These are phyloP conservation scores for Xenopus laevis DNA, from an alignment of 2,113 vertebrate genomes.

Conservation along the genomic window DNA sequence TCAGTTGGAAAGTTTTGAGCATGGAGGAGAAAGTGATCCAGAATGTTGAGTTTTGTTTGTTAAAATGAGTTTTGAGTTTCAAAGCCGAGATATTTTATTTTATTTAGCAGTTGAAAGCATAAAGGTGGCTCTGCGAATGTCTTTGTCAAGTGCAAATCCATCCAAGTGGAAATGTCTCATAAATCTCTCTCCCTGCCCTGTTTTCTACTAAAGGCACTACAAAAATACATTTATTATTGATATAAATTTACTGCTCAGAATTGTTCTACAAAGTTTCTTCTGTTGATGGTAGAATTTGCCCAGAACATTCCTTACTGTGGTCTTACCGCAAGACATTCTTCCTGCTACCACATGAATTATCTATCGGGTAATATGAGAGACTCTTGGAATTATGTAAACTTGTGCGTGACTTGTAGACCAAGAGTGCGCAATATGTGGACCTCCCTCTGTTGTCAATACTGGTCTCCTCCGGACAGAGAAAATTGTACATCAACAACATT, in stretches of 20 bases:
- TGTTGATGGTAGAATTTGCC: not conserved
- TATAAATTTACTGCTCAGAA: not conserved
- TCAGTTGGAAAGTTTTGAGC: slow-evolving; percentile 33
- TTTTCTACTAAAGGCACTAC: not conserved
- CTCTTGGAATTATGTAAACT: not conserved
- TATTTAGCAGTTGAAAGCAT: slow-evolving; percentile 5
- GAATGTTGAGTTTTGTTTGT: slow-evolving; percentile 20
- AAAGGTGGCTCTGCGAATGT: not conserved
- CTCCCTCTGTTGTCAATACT: not conserved
- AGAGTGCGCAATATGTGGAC: not conserved
- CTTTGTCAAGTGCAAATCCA: not conserved
- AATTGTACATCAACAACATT: not conserved
- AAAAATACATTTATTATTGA: slow-evolving; percentile 1
- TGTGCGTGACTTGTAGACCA: not conserved
- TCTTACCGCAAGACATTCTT: not conserved
- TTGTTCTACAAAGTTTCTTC: not conserved
- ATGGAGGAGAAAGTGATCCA: slow-evolving; percentile 5
- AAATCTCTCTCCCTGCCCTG: not conserved
- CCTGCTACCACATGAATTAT: not conserved
- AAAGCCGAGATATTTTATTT: not conserved
- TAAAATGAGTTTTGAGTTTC: slow-evolving; percentile 22
- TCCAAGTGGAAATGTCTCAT: slow-evolving; percentile 17
- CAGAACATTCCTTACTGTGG: not conserved
- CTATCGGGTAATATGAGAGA: not conserved
- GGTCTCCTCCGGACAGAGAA: not conserved